Conservation (phyloP, 2,888 invertebrate species). For the Folsomia manolachei region DNA sequence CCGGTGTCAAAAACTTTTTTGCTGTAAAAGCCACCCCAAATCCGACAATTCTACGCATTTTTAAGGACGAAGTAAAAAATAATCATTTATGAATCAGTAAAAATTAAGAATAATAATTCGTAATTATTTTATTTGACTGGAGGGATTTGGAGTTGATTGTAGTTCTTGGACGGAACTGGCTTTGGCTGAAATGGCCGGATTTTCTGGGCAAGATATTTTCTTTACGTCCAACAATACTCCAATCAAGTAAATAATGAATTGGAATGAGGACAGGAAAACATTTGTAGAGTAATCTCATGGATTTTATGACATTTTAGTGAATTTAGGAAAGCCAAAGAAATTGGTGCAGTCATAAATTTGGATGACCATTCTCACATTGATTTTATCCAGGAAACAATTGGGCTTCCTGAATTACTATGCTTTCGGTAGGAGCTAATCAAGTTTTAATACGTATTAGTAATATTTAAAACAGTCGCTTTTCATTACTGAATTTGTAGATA, state of each 20-base stretch:
- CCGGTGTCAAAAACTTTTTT: slow-evolving; percentile 25
- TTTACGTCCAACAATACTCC: slow-evolving; percentile 32
- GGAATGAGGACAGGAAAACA: background rate
- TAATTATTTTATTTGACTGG: background rate
- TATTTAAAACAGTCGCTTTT: background rate
- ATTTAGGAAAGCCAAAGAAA: slow-evolving; percentile 22
- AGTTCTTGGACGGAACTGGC: slow-evolving; percentile 26
- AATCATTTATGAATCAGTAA: background rate
- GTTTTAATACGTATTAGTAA: too few relatives aligned
- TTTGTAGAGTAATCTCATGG: background rate
- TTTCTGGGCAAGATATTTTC: slow-evolving; percentile 23
- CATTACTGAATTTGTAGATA: slow-evolving; percentile 7
- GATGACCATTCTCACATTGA: slow-evolving; percentile 27
- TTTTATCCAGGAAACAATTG: slow-evolving; percentile 6
- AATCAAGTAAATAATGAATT: background rate
- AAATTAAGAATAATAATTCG: background rate
- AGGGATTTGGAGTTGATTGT: slow-evolving; percentile 30
- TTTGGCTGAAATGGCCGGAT: slow-evolving; percentile 23
- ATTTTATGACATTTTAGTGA: slow-evolving; percentile 10
- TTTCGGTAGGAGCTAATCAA: slow-evolving; percentile 20
- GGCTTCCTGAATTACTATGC: slow-evolving; percentile 19
- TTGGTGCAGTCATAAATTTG: slow-evolving; percentile 24
- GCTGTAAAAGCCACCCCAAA: slow-evolving; percentile 34
- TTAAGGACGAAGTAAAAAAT: slow-evolving; percentile 24
- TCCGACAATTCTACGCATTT: slow-evolving; percentile 22